Conservation (phyloP, 2,888 invertebrate species). For the Exocentrus adspersus region DNA sequence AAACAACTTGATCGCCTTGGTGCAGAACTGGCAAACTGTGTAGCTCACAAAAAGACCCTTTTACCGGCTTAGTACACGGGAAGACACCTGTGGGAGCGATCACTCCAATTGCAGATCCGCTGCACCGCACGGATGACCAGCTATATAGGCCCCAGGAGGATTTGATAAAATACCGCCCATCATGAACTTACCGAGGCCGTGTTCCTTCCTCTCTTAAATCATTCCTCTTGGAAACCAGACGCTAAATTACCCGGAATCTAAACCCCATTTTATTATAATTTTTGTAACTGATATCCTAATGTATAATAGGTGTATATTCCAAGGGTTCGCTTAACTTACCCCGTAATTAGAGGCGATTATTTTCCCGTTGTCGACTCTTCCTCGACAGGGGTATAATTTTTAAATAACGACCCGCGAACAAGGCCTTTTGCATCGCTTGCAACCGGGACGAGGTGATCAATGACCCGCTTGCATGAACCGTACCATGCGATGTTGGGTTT, state of each 20-base stretch:
- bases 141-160: slow-evolving; percentile 43
- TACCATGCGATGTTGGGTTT: background rate
- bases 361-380: background rate
- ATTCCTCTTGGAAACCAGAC: slow-evolving; percentile 29
- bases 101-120: slow-evolving; percentile 45
- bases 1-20: too few relatives aligned
- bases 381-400: background rate
- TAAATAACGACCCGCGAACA: slow-evolving; percentile 1
- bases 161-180: slow-evolving; percentile 46
- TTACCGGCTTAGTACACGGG: too few relatives aligned
- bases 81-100: slow-evolving; percentile 45
- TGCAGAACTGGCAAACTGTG: background rate
- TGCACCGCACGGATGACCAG: slow-evolving; percentile 46
- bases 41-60: slow-evolving; percentile 22
- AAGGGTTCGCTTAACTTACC: background rate
- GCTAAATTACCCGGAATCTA: slow-evolving; percentile 16
- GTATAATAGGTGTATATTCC: background rate
- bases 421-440: slow-evolving; percentile 1
- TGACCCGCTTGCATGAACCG: background rate
- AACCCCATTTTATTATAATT: background rate
- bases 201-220: slow-evolving; percentile 38
- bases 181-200: slow-evolving; percentile 44
- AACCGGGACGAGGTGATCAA: background rate
- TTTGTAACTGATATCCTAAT: too few relatives aligned
- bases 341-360: background rate